Percentiles rank a stretch among this genome's conserved stretches.
Evolutionary conservation across 2,888 invertebrate species (phyloP).

Genomic region (Laspeyria flexula): DNA sequence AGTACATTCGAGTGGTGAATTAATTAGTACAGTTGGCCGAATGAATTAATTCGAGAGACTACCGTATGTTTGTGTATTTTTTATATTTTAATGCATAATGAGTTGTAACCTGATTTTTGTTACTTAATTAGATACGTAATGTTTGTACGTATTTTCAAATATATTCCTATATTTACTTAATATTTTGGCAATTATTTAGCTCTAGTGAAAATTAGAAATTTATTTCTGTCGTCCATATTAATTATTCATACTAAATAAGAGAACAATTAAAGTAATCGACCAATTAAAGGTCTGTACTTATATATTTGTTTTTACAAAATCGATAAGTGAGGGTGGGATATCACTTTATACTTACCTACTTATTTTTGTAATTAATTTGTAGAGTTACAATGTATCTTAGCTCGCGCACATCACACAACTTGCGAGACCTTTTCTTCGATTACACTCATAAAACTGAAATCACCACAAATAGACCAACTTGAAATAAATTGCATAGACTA

Average conservation of each 20-base stretch:
- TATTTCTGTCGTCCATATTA: too few species aligned
- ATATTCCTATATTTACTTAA: too few species aligned
- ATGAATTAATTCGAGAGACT: constrained; percentile 48
- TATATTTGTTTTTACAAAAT: too few species aligned
- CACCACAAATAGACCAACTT: constrained; percentile 39
- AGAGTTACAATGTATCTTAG: not conserved
- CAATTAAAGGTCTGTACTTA: too few species aligned
- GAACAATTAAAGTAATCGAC: too few species aligned
- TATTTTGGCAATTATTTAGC: not conserved
- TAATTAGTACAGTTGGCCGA: constrained; percentile 47
- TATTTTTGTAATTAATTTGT: too few species aligned
- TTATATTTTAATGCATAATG: constrained; percentile 33
- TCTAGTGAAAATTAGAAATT: too few species aligned
- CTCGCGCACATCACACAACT: not conserved
- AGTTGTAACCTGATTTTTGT: constrained; percentile 13
- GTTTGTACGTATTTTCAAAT: too few species aligned
- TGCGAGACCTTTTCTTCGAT: constrained; percentile 5
- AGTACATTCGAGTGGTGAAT: constrained; percentile 41
- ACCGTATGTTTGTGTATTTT: constrained; percentile 32
- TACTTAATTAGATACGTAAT: not conserved
- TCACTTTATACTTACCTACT: too few species aligned
- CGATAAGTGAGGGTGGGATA: too few species aligned
- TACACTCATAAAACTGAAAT: constrained; percentile 37
- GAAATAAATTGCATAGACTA: constrained; percentile 56
- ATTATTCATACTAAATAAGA: too few species aligned